These are phyloP conservation scores for Calliscelio sp. DNA, from an alignment of 2,888 invertebrate species.

Conservation along the genomic window DNA sequence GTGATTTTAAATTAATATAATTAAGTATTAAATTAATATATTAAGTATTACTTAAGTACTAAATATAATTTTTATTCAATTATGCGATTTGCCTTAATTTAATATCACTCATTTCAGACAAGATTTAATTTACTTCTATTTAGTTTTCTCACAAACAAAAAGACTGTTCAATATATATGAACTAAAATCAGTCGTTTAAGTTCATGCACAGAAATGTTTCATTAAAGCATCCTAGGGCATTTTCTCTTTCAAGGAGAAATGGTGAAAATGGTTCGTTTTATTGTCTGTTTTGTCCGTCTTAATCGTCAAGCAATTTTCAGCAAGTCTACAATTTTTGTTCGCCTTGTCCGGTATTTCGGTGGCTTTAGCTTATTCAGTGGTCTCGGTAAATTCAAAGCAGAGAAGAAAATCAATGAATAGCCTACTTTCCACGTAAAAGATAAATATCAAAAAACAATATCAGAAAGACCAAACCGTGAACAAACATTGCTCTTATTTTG, in stretches of 20 bases:
- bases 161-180: no score
- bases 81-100: no score
- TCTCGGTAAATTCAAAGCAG: neutral
- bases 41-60: no score
- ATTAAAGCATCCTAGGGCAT: constrained; percentile 60
- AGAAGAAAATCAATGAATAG: neutral
- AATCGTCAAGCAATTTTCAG: constrained; percentile 40
- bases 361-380: constrained; percentile 57
- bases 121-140: neutral
- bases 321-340: constrained; percentile 34
- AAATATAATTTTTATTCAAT: no score
- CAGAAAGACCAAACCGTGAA: constrained; percentile 8
- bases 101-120: no score
- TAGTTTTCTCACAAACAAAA: neutral
- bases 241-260: constrained; percentile 53
- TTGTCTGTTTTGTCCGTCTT: constrained; percentile 61
- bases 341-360: constrained; percentile 36
- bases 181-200: neutral
- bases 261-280: constrained; percentile 30
- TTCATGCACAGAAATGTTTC: constrained; percentile 8
- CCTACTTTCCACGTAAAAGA: neutral
- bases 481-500: constrained; percentile 65
- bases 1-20: no score
- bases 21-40: no score
- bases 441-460: constrained; percentile 2